Percentiles rank a stretch among this genome's conserved stretches.
These are phyloP conservation scores for Sebastes hubbsi DNA, from an alignment of 2,797 vertebrate genomes.

Conservation along the genomic window DNA sequence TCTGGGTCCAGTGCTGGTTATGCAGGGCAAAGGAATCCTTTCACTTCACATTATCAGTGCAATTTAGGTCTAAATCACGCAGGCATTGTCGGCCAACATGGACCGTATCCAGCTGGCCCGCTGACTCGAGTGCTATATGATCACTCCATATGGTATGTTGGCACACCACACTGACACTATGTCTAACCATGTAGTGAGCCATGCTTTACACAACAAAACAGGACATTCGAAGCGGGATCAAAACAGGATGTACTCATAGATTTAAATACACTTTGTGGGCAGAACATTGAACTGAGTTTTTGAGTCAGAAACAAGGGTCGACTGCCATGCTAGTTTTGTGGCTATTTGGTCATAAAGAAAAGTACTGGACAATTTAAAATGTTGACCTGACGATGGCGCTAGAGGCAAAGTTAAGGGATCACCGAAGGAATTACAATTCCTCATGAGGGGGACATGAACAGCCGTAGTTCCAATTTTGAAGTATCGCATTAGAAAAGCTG, in stretches of 20 bases:
- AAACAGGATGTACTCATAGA: constrained; percentile 44
- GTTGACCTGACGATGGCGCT: neutral
- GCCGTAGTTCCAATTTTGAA: no score
- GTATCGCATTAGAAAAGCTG: no score
- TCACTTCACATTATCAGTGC: neutral
- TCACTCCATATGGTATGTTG: constrained; percentile 16
- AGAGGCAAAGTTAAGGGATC: neutral
- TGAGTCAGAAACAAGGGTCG: neutral
- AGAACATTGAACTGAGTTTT: neutral
- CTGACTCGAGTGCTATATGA: neutral
- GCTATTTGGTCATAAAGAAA: neutral
- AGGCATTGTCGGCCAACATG: neutral
- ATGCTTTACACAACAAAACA: constrained; percentile 35
- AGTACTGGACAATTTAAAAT: neutral
- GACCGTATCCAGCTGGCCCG: neutral
- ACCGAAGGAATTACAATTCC: neutral
- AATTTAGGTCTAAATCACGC: constrained; percentile 12
- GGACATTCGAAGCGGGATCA: neutral
- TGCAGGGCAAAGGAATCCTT: neutral
- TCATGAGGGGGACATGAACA: neutral
- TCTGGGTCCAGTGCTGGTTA: neutral
- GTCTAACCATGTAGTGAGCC: constrained; percentile 33
- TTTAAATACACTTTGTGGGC: constrained; percentile 20
- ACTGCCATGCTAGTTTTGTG: neutral
- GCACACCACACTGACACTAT: neutral